Percentiles rank a stretch among this genome's conserved stretches.
Conservation (phyloP, 2,113 vertebrate genomes). For the Echinops telfairi region DNA sequence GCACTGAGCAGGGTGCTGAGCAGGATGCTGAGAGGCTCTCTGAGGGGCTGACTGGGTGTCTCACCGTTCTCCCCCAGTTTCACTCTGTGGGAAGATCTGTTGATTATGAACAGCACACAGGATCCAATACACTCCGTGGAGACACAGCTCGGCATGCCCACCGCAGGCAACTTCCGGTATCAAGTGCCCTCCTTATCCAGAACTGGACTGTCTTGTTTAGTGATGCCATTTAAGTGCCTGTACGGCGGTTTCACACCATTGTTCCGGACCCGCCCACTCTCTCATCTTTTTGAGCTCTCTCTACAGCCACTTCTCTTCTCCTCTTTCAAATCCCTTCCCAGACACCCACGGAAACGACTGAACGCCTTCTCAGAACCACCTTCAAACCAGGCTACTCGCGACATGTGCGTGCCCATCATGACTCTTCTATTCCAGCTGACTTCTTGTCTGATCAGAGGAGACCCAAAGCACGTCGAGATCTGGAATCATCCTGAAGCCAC, state of each 20-base stretch:
- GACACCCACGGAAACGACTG: conserved; percentile 31
- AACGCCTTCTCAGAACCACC: conserved; percentile 37
- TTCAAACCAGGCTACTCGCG: conserved; percentile 60
- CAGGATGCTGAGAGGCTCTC: not conserved
- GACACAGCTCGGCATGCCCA: not conserved
- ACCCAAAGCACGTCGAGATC: conserved; percentile 62
- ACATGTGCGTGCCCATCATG: conserved; percentile 50
- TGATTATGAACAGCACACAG: not conserved
- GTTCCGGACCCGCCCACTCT: not conserved
- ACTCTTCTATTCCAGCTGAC: conserved; percentile 57
- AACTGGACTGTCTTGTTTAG: not conserved
- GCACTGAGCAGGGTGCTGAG: not conserved
- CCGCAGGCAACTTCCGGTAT: not conserved
- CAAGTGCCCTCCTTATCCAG: not conserved
- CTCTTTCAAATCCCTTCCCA: conserved; percentile 5
- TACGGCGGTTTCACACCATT: not conserved
- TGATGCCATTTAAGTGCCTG: not conserved
- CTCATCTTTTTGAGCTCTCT: not conserved
- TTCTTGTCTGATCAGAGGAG: conserved; percentile 51
- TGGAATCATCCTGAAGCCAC: conserved; percentile 59
- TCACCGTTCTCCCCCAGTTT: not conserved
- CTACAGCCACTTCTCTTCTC: not conserved
- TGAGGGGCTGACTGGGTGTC: not conserved
- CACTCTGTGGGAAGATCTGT: not conserved
- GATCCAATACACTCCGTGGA: not conserved